Base-by-base conservation (phyloP, 2,888 invertebrate species). In the Campoletis raptor region DNA sequence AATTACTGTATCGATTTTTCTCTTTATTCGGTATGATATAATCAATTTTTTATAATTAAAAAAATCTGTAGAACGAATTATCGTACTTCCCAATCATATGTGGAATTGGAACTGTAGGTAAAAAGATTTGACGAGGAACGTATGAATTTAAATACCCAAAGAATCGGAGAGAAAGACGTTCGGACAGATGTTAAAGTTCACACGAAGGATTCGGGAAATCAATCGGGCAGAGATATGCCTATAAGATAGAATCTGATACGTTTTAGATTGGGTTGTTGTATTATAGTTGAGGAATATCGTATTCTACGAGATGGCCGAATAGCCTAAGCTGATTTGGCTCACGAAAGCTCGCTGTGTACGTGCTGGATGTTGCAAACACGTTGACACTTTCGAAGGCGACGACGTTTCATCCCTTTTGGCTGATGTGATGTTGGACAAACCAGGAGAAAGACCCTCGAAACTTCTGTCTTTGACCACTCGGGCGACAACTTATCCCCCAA, bases 391-490 rank as follows among this genome's bases (percentile, higher is more conserved):
- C 24, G 61, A 42, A 54, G 57, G 73, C 73, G 73, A 61, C 66
- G 78, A 67, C 67, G 67, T 64, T 77, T 77, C 74, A 57, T 82
- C 81, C 66, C 69, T 61, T 81, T 69, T 69, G 61, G 21, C n/a
- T 18, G 37, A 61, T 4, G 15, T 45, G 69, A 81, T 78, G 77
- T 81, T 70, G 30, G 84, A 84, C 83, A 64, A 72, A 52, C 52
- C 24, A 30, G 42, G 57, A 61, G 57, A 61, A 57, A 81, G 80
- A 83, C 86, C 83, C 81, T 73, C 42, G 70, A 42, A 85, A 86
- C 86, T 87, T 87, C 76, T 85, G 86, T 88, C 86, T 88, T 87
- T 88, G 87, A 88, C 88, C 88, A 85, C 81, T 81, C 80, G 86
- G 78, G 78, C 86, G 85, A 87, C 76, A 82, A 85, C 80, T 84